Base-by-base conservation (phyloP, 2,113 vertebrate genomes). In the Aptenodytes forsteri region DNA sequence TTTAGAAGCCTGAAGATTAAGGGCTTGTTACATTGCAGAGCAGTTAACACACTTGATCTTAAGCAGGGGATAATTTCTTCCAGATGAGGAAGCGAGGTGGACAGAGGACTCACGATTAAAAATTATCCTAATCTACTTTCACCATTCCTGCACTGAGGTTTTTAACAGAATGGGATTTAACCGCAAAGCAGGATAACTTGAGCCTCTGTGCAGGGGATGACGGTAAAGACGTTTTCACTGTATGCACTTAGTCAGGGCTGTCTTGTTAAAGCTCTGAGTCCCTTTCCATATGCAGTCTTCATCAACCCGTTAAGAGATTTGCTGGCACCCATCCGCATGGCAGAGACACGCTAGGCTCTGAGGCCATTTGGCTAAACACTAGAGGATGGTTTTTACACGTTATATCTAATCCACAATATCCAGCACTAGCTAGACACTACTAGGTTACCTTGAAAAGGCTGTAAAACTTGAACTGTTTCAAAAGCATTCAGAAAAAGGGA, bases 101-200 rank as follows among this genome's bases (percentile, higher is more conserved):
- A 95, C 94, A 96, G 93, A 96, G 85, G 52, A 96, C 38, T 91
- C 76, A 16, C 64, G 80, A 97, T 96, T 97, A 96, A 96, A 97
- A 97, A 97, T 96, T 96, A 95, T 83, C 80, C 83, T 97, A 93
- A 97, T 96, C 93, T 97, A 83, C 82, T 95, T 96, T 91, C 87
- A 49, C 85, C 54, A 49, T 83, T 89, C 58, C 64, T 9, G 2
- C 26, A 19, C 73, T 46, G 83, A 93, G 84, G 71, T 86, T 90
- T 95, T 90, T 62, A 92, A 76, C 36, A 1, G 7, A 91, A 71
- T 29, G 73, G 72, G 89, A 93, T 94, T 96, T 95, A 96, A 85
- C 44, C 92, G 87, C 46, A 90, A 95, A 83, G 61, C 55, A 87
- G 89, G 72, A 90, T 90, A 75, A 92, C 71, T 59, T 75, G 73